Conservation (phyloP, 2,113 vertebrate species). For the Mungos mungo region DNA sequence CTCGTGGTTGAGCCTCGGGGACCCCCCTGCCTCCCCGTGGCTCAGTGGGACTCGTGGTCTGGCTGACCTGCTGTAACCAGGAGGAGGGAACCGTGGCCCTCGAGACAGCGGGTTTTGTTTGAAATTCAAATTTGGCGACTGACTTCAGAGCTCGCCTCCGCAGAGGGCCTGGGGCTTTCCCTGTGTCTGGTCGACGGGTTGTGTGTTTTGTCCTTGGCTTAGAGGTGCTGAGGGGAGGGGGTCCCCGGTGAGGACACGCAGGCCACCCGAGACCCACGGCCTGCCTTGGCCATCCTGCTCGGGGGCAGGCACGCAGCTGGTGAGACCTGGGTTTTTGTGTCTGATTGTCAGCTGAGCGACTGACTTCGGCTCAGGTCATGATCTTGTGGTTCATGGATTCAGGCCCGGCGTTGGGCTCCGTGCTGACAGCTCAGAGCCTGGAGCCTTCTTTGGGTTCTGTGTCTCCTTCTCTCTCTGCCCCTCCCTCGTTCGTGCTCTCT, state of each 20-base stretch:
- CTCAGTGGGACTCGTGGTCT: not conserved
- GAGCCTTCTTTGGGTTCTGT: no score
- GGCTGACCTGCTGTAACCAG: not conserved
- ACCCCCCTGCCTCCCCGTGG: not conserved
- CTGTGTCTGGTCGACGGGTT: not conserved
- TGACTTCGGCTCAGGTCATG: no score
- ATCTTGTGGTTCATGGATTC: no score
- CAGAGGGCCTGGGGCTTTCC: not conserved
- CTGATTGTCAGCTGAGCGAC: not conserved
- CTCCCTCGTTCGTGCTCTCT: no score
- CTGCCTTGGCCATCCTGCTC: no score
- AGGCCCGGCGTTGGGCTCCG: no score
- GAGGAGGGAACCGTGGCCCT: not conserved
- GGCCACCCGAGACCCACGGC: rapidly evolving
- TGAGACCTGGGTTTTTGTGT: rapidly evolving
- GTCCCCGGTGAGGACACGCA: rapidly evolving
- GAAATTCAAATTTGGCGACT: not conserved
- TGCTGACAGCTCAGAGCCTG: no score
- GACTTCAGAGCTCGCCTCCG: not conserved
- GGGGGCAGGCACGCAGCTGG: rapidly evolving
- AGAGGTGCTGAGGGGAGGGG: not conserved
- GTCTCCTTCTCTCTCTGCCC: no score
- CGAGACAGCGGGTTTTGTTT: not conserved
- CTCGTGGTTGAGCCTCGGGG: no score
- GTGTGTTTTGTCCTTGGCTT: not conserved